Percentiles rank a stretch among this genome's conserved stretches.
Evolutionary conservation across 2,888 invertebrate species (phyloP).

Genomic region (Strigamia crassipes): DNA sequence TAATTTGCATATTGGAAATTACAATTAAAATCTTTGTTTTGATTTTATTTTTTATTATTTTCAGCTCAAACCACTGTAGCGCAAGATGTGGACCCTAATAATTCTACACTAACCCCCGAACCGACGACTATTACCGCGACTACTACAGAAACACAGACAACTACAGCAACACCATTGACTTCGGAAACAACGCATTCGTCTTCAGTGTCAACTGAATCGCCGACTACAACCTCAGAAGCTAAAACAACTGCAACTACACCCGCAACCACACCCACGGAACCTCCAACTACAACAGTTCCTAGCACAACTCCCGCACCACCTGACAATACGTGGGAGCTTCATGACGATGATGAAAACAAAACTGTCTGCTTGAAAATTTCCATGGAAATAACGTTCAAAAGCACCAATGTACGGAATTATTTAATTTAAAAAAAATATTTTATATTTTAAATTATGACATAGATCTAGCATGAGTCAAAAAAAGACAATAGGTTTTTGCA

Average conservation of each 20-base stretch:
- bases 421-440: neutral
- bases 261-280: neutral
- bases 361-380: neutral
- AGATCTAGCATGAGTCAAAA: no score
- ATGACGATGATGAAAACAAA: neutral
- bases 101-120: neutral
- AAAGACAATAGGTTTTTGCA: neutral
- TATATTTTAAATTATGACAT: no score
- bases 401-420: neutral
- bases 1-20: neutral
- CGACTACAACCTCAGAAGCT: neutral
- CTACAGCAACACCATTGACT: neutral
- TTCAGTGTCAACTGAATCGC: neutral
- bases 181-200: neutral
- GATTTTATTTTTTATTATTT: no score
- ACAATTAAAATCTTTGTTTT: neutral
- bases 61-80: neutral
- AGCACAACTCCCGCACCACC: neutral
- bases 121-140: neutral
- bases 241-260: constrained; percentile 15
- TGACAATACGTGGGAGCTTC: neutral
- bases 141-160: neutral
- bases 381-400: neutral
- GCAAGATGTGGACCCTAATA: neutral
- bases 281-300: neutral